These are phyloP conservation scores for Hemistola chrysoprasaria DNA, from an alignment of 2,888 invertebrate genomes.

Conservation along the genomic window DNA sequence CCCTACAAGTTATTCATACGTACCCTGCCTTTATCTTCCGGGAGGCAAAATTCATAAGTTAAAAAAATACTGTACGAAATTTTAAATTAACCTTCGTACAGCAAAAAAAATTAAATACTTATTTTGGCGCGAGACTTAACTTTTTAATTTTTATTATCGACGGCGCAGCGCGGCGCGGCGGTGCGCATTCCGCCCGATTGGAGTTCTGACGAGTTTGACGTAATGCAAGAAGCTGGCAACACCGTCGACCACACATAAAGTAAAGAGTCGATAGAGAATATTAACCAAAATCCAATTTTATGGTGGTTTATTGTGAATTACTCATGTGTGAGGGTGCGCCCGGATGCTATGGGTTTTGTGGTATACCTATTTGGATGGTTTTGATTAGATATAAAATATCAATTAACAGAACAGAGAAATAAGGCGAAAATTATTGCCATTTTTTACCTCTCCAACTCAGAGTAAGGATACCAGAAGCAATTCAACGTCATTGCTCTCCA, in stretches of 20 bases:
- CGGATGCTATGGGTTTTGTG: slow-evolving; percentile 8
- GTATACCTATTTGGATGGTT: slow-evolving; percentile 10
- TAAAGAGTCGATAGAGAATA: slow-evolving; percentile 39
- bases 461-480: too few species aligned
- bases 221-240: slow-evolving; percentile 64
- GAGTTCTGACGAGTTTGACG: slow-evolving; percentile 59
- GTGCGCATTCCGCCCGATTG: slow-evolving; percentile 54
- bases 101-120: slow-evolving; percentile 1
- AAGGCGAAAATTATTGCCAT: too few species aligned
- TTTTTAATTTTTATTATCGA: slow-evolving; percentile 40
- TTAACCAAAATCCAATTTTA: slow-evolving; percentile 68
- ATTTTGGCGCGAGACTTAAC: slow-evolving; percentile 11
- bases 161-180: slow-evolving; percentile 28
- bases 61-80: too few species aligned
- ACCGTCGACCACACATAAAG: slow-evolving; percentile 53
- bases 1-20: too few species aligned
- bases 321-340: slow-evolving; percentile 17
- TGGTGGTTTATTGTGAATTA: slow-evolving; percentile 53
- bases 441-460: too few species aligned
- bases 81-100: too few species aligned
- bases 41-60: too few species aligned
- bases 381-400: slow-evolving; percentile 10
- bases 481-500: too few species aligned
- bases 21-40: too few species aligned
- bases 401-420: slow-evolving; percentile 1